Evolutionary conservation across 2,797 vertebrate genomes (phyloP).

Genomic region (Galagoides demidoff): DNA sequence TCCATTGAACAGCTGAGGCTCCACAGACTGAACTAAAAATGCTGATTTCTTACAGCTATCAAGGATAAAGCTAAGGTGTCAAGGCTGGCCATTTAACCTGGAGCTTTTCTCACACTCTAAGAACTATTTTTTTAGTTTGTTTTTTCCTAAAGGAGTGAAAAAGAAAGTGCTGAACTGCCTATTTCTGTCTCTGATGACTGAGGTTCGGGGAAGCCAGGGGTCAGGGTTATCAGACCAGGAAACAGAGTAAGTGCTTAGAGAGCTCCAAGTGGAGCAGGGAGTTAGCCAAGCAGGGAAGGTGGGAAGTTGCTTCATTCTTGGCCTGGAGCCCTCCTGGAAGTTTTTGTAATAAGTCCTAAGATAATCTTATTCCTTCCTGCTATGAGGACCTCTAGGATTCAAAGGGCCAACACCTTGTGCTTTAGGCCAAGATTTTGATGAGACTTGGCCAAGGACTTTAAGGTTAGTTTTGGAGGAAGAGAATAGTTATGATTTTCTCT

Average conservation of each 20-base stretch:
- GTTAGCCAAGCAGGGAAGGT: slow-evolving; percentile 12
- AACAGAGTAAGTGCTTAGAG: slow-evolving; percentile 16
- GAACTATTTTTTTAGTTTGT: background rate
- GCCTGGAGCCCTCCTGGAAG: slow-evolving; percentile 54
- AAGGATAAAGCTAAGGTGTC: background rate
- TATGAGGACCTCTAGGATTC: slow-evolving; percentile 25
- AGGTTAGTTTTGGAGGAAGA: background rate
- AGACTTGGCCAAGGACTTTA: slow-evolving; percentile 6
- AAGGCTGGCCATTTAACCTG: background rate
- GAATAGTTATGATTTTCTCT: background rate
- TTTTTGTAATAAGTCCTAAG: slow-evolving; percentile 12
- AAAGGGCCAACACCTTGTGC: slow-evolving; percentile 29
- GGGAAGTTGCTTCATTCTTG: slow-evolving; percentile 50
- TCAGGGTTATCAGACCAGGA: slow-evolving; percentile 67
- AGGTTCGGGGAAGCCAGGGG: background rate
- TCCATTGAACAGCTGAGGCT: background rate
- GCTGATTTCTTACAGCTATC: background rate
- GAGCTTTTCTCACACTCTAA: background rate
- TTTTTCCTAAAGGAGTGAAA: background rate
- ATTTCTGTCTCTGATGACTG: background rate
- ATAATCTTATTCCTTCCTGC: slow-evolving; percentile 51
- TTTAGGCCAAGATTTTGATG: slow-evolving; percentile 43
- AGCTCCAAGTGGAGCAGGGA: slow-evolving; percentile 45
- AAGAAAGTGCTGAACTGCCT: slow-evolving; percentile 20
- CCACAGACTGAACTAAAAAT: background rate